Percentiles rank a stretch among this genome's conserved stretches.
phyloP scores from a whole-genome alignment of 2,888 invertebrate species.

The Tipula helvola region DNA sequence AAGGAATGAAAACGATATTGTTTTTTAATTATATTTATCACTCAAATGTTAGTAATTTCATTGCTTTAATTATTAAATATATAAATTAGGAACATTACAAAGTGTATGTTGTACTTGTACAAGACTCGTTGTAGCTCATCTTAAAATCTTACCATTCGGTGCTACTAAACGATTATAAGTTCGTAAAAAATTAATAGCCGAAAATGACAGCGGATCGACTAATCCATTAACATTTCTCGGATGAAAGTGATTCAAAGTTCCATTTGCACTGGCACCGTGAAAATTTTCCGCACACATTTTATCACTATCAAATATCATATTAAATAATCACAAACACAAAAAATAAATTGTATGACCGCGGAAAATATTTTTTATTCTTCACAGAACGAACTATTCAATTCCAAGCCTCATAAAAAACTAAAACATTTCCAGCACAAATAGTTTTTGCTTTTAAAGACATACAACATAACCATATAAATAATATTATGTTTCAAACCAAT shows the following conservation, averaged over 20 bases:
- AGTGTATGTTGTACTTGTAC: neutral
- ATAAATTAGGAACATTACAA: no score
- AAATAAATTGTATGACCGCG: neutral
- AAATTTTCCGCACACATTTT: constrained; percentile 8
- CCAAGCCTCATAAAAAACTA: neutral
- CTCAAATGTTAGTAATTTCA: no score
- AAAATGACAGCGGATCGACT: constrained; percentile 37
- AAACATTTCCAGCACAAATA: neutral
- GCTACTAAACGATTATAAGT: constrained; percentile 53
- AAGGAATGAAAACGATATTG: no score
- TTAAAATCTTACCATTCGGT: constrained; percentile 40
- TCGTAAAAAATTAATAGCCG: constrained; percentile 49
- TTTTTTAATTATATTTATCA: no score
- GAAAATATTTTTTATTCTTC: neutral
- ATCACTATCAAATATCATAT: constrained; percentile 10
- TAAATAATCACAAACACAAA: neutral
- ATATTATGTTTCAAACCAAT: constrained; percentile 10
- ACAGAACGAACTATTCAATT: neutral
- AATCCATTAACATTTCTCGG: constrained; percentile 19
- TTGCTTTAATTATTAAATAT: no score
- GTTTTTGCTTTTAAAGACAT: neutral
- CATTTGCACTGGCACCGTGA: neutral
- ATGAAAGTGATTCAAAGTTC: constrained; percentile 15
- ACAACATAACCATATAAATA: neutral
- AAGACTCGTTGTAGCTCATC: neutral